A percentile compares a stretch with the other conserved stretches of the same genome.
These are phyloP conservation scores for Lagodon rhomboides DNA, from an alignment of 2,797 vertebrate genomes.

Conservation along the genomic window DNA sequence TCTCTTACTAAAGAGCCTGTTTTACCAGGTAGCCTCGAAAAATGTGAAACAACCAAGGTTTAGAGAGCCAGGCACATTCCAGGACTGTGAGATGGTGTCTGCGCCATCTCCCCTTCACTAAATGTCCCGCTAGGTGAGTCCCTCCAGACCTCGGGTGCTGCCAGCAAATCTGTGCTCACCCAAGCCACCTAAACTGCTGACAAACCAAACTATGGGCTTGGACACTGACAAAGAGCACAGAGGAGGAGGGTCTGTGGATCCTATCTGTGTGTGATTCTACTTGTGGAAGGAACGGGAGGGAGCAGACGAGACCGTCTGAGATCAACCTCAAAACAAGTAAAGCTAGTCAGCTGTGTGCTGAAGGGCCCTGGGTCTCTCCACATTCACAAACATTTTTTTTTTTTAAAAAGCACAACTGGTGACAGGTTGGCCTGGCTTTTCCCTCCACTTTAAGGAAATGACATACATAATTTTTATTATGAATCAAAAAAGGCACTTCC, in stretches of 20 bases:
- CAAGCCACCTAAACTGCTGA: slow-evolving; percentile 56
- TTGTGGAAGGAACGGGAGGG: slow-evolving; percentile 3
- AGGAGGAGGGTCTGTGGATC: slow-evolving; percentile 24
- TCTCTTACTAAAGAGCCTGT: slow-evolving; percentile 2
- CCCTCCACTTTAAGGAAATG: slow-evolving; percentile 85
- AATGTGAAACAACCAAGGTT: slow-evolving; percentile 43
- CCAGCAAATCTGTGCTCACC: slow-evolving; percentile 54
- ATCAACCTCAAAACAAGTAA: slow-evolving; percentile 55
- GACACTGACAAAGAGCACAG: slow-evolving; percentile 61
- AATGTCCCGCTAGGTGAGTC: slow-evolving; percentile 69
- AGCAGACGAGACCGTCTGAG: slow-evolving; percentile 21
- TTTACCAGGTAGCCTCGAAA: slow-evolving; percentile 49
- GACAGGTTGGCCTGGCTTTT: slow-evolving; percentile 78
- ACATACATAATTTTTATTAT: slow-evolving; percentile 85
- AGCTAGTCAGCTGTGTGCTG: slow-evolving; percentile 66
- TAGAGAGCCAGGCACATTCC: slow-evolving; percentile 75
- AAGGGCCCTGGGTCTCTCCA: slow-evolving; percentile 85
- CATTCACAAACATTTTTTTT: slow-evolving; percentile 74
- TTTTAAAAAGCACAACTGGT: slow-evolving; percentile 76
- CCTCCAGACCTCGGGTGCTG: slow-evolving; percentile 66
- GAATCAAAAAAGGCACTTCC: slow-evolving; percentile 87
- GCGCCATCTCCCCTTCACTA: slow-evolving; percentile 64
- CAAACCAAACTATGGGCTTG: slow-evolving; percentile 47
- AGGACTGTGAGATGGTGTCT: slow-evolving; percentile 80
- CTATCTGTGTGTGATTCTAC: slow-evolving; percentile 44